Conservation (phyloP, 23 tunicate genomes). For the Phallusia fumigata region DNA sequence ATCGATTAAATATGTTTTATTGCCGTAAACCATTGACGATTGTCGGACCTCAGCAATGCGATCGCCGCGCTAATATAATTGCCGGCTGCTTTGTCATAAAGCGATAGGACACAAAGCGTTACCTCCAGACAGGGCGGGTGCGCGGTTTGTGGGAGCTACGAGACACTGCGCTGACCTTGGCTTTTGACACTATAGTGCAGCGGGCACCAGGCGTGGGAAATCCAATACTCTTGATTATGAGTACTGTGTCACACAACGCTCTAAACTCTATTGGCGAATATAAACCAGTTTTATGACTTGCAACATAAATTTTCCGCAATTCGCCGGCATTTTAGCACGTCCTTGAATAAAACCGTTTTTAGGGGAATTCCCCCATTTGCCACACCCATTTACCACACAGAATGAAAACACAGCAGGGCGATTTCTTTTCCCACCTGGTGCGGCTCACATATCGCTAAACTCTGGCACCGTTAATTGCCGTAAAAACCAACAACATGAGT, state of each 20-base stretch:
- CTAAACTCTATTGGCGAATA: no score
- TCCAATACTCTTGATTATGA: not conserved
- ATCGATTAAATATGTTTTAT: conserved; percentile 12
- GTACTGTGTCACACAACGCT: no score
- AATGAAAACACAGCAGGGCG: no score
- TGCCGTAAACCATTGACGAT: not conserved
- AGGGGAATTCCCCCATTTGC: no score
- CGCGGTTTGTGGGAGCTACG: not conserved
- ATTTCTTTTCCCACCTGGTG: no score
- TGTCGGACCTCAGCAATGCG: no score
- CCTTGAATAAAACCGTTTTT: no score
- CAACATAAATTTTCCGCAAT: no score
- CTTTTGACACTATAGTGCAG: not conserved
- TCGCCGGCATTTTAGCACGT: no score
- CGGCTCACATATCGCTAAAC: no score
- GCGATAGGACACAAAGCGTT: not conserved
- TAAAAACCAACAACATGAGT: not conserved
- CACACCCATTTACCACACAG: no score
- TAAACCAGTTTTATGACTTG: no score
- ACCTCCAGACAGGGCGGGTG: not conserved
- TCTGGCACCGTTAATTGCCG: not conserved
- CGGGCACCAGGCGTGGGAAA: not conserved
- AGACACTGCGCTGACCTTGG: not conserved
- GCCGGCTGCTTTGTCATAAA: conserved; percentile 18
- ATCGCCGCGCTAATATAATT: not conserved